phyloP scores from a whole-genome alignment of 2,113 vertebrate genomes.

The Brachypteracias leptosomus region DNA sequence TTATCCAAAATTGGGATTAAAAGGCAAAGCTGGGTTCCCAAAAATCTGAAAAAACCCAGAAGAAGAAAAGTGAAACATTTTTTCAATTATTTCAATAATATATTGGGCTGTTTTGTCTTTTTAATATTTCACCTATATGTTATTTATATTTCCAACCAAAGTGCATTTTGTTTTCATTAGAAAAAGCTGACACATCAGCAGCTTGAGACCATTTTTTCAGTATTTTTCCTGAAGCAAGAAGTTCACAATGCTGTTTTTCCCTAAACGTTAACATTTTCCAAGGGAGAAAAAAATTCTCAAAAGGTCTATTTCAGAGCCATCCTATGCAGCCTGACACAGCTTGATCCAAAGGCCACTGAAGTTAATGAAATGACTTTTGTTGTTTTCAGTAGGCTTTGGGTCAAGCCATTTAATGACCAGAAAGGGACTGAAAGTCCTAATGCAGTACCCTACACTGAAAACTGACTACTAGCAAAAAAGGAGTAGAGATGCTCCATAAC shows the following conservation, averaged over 20 bases:
- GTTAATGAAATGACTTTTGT: not conserved
- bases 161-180: not conserved
- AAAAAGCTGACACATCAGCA: not conserved
- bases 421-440: not conserved
- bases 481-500: not conserved
- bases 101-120: not conserved
- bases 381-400: not conserved
- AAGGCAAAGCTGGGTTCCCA: not conserved
- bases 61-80: not conserved
- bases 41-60: not conserved
- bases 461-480: not conserved
- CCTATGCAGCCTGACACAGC: not conserved
- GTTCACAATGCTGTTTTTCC: not conserved
- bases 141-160: not conserved
- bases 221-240: conserved; percentile 18
- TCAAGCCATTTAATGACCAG: not conserved
- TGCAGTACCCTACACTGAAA: not conserved
- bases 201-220: not conserved
- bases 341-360: not conserved
- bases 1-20: not conserved
- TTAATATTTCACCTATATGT: not conserved
- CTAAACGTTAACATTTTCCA: not conserved
- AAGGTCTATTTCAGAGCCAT: not conserved
- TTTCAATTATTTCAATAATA: not conserved
- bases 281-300: not conserved